Evolutionary conservation across 2,797 vertebrate species (phyloP).

Genomic region (Siniperca undulata): DNA sequence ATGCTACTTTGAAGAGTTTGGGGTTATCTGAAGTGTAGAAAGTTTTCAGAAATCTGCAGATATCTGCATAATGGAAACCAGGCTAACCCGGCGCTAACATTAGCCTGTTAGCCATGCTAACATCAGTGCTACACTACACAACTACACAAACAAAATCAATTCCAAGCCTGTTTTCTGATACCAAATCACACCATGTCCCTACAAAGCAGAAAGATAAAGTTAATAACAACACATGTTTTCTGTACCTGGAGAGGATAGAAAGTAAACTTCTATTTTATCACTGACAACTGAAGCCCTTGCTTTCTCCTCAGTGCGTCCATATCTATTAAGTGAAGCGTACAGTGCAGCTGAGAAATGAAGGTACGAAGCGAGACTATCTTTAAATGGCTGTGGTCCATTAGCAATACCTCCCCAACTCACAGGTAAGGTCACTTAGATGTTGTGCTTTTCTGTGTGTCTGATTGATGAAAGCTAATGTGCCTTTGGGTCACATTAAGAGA

Average conservation of each 20-base stretch:
- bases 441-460: slow-evolving; percentile 39
- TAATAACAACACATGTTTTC: slow-evolving; percentile 21
- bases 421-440: slow-evolving; percentile 41
- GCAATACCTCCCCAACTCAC: slow-evolving; percentile 39
- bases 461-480: slow-evolving; percentile 65
- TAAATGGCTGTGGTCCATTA: slow-evolving; percentile 65
- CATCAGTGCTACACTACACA: background rate
- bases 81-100: background rate
- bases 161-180: background rate
- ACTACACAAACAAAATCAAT: background rate
- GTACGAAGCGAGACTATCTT: slow-evolving; percentile 59
- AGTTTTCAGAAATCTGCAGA: too few relatives aligned
- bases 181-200: background rate
- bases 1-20: background rate
- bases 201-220: slow-evolving; percentile 26
- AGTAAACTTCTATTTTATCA: slow-evolving; percentile 40
- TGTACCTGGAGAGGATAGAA: slow-evolving; percentile 5
- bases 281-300: background rate
- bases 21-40: background rate
- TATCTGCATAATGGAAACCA: slow-evolving; percentile 2
- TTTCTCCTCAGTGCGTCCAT: slow-evolving; percentile 36
- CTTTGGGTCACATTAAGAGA: slow-evolving; percentile 61
- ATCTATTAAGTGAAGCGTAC: slow-evolving; percentile 60
- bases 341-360: slow-evolving; percentile 55
- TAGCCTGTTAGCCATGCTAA: background rate